Evolutionary conservation across 2,113 vertebrate genomes (phyloP).

Genomic region (Crotophaga sulcirostris): DNA sequence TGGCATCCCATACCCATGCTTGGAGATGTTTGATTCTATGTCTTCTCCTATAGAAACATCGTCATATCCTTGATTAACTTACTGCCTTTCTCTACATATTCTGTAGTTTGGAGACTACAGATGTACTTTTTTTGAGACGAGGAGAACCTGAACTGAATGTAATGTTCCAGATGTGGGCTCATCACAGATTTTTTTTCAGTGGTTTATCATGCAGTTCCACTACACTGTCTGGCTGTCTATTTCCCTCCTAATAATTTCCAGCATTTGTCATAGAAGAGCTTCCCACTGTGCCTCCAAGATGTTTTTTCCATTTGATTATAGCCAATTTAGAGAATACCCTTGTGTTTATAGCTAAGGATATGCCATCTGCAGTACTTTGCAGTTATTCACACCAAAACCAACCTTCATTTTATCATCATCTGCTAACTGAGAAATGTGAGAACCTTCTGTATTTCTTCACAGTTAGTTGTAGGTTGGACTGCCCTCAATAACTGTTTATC

Average conservation of each 20-base stretch:
- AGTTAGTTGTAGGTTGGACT: not conserved
- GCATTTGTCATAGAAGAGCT: not conserved
- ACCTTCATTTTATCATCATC: not conserved
- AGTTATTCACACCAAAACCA: constrained; percentile 14
- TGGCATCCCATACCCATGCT: not conserved
- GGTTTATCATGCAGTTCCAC: not conserved
- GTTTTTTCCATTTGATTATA: constrained; percentile 7
- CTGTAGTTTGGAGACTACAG: not conserved
- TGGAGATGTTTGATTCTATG: not conserved
- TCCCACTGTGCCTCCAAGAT: not conserved
- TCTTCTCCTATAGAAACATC: not conserved
- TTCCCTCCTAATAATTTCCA: not conserved
- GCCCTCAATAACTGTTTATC: not conserved
- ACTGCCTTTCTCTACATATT: not conserved
- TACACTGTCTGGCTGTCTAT: not conserved
- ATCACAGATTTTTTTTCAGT: not conserved
- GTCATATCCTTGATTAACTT: not conserved
- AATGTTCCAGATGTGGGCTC: not conserved
- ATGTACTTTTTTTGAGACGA: not conserved
- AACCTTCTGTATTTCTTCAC: constrained; percentile 7
- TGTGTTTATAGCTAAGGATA: not conserved
- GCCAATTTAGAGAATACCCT: not conserved
- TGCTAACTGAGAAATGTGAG: not conserved
- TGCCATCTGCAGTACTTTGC: constrained; percentile 8
- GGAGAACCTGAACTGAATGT: not conserved